A percentile compares a stretch with the other conserved stretches of the same genome.
Conservation (phyloP, 2,888 invertebrate species). For the Cheilosia urbana region DNA sequence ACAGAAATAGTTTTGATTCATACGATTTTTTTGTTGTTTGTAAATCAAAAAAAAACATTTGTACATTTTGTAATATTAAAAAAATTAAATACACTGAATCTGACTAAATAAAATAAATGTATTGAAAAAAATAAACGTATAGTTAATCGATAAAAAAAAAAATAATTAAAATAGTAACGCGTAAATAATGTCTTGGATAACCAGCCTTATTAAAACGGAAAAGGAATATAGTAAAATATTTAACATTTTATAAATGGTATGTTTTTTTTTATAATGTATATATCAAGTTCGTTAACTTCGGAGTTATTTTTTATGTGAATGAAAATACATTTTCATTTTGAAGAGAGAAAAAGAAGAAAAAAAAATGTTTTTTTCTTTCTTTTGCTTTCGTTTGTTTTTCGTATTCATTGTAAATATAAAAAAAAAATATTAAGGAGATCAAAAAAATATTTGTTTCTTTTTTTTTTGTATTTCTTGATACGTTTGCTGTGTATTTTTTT, state of each 20-base stretch:
- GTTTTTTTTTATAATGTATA: conserved; percentile 63
- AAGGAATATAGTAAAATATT: conserved; percentile 75
- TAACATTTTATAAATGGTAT: conserved; percentile 74
- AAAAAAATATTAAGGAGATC: conserved; percentile 77
- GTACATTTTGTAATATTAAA: conserved; percentile 73
- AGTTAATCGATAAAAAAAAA: conserved; percentile 68
- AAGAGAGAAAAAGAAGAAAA: conserved; percentile 76
- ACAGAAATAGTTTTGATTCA: conserved; percentile 41
- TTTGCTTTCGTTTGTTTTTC: conserved; percentile 70
- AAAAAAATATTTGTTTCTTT: conserved; percentile 77
- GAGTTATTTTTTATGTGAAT: conserved; percentile 59
- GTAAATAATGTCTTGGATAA: conserved; percentile 84
- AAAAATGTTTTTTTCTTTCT: conserved; percentile 72
- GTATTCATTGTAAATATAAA: conserved; percentile 77
- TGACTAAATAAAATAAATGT: conserved; percentile 74
- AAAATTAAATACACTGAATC: conserved; percentile 75
- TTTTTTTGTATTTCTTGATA: conserved; percentile 71
- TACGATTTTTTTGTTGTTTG: conserved; percentile 63
- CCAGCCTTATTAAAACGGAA: conserved; percentile 82
- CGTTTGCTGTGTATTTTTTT: conserved; percentile 70
- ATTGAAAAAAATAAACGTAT: conserved; percentile 72
- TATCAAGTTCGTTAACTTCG: conserved; percentile 53
- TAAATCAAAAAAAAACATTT: conserved; percentile 69
- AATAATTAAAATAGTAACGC: conserved; percentile 75
- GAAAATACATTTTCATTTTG: conserved; percentile 63